Evolutionary conservation across 2,113 vertebrate genomes (phyloP), one percentile per base, ranked within the genome.

Genomic region (Thermophis baileyi): DNA sequence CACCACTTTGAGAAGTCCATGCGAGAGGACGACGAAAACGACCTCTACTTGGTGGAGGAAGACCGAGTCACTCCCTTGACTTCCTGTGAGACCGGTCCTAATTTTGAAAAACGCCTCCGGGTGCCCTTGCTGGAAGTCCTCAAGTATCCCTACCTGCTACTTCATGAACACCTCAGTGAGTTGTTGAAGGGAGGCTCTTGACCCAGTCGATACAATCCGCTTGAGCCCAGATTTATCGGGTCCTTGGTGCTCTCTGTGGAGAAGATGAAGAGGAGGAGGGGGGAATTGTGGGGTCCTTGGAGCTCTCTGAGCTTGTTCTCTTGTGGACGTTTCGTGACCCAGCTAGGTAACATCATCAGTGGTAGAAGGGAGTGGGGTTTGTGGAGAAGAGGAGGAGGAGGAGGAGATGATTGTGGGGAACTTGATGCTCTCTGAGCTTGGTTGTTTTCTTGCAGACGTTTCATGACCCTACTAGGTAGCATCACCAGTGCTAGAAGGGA

Each of bases 121-220:
- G 97, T 98, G 55, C 98, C 98, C 0, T 95, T 99, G 88, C 93
- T 98, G n/a, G 98, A 99, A 95, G 97, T 98, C 18, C 96, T 99
- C 93, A 98, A 98, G 93, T 98, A 98, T 0, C 98, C 98, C 0
- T 98, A 99, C 3, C 92, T 99, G 88, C 96, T 99, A 89, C 95
- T 98, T 18, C 95, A 98, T n/a, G 69, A 96, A 85, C 96, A 92
- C 91, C 96, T 99, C 93, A 98, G 98, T 99, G 96, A 90, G 98
- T 98, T 96, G n/a, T 94, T 95, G 91, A 25, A 1, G 0, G 88
- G 51, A 2, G 2, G 16, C 12, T 12, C 24, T 1, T 14, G 25
- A 16, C 47, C 27, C 3, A 4, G 49, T 40, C 51, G 18, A 1
- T 89, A 9, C 35, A 8, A 40, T 44, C 35, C 1, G 30, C 4